Percentiles rank a stretch among this genome's conserved stretches.
Conservation (phyloP, 1,140 invertebrate species). For the Magallana ariakensis region DNA sequence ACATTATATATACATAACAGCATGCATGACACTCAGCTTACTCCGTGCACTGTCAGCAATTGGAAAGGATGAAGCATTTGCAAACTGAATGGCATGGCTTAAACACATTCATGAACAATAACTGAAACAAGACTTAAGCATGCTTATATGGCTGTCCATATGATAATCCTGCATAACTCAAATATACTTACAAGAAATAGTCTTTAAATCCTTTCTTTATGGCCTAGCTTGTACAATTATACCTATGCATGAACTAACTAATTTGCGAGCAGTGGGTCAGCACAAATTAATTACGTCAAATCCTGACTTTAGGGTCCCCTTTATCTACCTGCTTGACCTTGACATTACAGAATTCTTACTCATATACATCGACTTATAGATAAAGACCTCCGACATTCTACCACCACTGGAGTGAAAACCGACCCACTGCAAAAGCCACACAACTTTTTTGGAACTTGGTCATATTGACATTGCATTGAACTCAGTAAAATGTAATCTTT, state of each 20-base stretch:
- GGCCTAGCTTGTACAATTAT: too few relatives aligned
- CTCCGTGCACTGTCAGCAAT: too few relatives aligned
- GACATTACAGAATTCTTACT: slow-evolving; percentile 6
- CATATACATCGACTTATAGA: not conserved
- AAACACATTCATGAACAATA: too few relatives aligned
- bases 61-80: too few relatives aligned
- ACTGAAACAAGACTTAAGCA: too few relatives aligned
- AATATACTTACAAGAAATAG: too few relatives aligned
- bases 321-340: slow-evolving; percentile 24
- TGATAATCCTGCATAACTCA: too few relatives aligned
- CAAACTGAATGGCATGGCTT: too few relatives aligned
- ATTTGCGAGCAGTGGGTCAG: slow-evolving; percentile 4
- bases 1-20: too few relatives aligned
- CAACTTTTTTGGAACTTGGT: not conserved
- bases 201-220: too few relatives aligned
- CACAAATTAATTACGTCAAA: slow-evolving; percentile 26
- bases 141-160: too few relatives aligned
- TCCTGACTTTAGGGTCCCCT: slow-evolving; percentile 32
- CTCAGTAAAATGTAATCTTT: not conserved
- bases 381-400: not conserved
- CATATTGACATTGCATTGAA: not conserved
- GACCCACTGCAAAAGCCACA: not conserved
- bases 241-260: not conserved
- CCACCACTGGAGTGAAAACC: not conserved
- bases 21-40: too few relatives aligned